Evolutionary conservation across 1,140 invertebrate species (phyloP).

Genomic region (Trichonephila inaurata): DNA sequence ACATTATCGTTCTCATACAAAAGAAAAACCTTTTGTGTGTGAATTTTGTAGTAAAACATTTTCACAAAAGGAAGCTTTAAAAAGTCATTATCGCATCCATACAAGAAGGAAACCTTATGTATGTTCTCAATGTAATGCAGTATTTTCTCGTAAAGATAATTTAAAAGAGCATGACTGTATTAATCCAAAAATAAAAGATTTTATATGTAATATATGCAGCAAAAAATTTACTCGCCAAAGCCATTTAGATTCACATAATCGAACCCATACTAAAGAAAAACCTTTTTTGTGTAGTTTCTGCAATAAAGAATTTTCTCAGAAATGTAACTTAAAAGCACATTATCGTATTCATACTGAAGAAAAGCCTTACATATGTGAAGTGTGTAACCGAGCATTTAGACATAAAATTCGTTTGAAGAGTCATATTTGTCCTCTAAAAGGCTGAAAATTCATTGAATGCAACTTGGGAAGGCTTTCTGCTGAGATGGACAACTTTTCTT

Average conservation of each 20-base stretch:
- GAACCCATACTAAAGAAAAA: background rate
- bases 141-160: background rate
- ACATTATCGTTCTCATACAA: background rate
- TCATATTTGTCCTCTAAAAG: background rate
- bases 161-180: background rate
- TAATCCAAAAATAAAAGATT: background rate
- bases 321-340: constrained; percentile 9
- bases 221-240: background rate
- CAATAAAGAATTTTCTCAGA: constrained; percentile 10
- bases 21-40: background rate
- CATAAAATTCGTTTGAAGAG: background rate
- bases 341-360: constrained; percentile 24
- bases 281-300: background rate
- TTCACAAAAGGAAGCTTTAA: background rate
- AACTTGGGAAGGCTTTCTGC: too few species aligned
- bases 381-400: background rate
- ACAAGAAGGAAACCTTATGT: background rate
- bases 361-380: background rate
- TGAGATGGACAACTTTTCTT: too few species aligned
- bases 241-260: background rate
- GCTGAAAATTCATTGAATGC: background rate
- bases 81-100: background rate
- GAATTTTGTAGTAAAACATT: background rate
- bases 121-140: background rate
- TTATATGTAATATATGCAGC: background rate